These are phyloP conservation scores for Chionomys nivalis DNA, from an alignment of 2,113 vertebrate species.

Conservation along the genomic window DNA sequence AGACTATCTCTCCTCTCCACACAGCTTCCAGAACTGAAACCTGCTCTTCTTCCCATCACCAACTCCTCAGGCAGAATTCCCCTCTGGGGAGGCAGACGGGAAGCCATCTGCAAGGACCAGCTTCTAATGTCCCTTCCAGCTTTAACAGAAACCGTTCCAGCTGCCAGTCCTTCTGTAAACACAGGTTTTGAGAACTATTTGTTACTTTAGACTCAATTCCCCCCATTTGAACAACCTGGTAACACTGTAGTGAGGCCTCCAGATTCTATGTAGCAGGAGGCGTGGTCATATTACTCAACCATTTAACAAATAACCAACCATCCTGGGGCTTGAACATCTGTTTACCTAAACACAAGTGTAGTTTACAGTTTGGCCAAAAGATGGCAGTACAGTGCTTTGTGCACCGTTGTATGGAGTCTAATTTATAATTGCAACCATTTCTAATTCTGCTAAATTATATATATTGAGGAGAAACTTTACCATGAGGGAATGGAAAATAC, in stretches of 20 bases:
- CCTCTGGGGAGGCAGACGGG: slow-evolving; percentile 13
- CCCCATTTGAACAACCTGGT: neutral
- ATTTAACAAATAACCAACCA: neutral
- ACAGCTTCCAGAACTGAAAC: neutral
- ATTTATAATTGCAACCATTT: neutral
- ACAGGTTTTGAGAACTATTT: neutral
- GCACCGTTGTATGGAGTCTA: neutral
- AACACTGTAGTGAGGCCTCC: neutral
- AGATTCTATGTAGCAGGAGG: neutral
- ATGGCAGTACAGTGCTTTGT: slow-evolving; percentile 69
- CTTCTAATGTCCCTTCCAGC: slow-evolving; percentile 62
- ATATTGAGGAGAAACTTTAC: neutral
- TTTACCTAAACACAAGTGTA: neutral
- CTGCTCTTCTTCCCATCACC: slow-evolving; percentile 41
- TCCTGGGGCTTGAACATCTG: too few relatives aligned
- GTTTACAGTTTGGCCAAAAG: slow-evolving; percentile 65
- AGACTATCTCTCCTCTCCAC: neutral
- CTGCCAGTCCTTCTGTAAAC: neutral
- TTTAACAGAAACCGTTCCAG: slow-evolving; percentile 9
- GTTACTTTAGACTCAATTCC: neutral
- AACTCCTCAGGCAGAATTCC: slow-evolving; percentile 32
- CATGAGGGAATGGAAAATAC: neutral
- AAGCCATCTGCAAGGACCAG: slow-evolving; percentile 37
- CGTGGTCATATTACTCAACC: neutral
- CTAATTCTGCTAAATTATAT: slow-evolving; percentile 50